Conservation (phyloP, 2,113 vertebrate genomes). For the Phaethornis superciliosus region DNA sequence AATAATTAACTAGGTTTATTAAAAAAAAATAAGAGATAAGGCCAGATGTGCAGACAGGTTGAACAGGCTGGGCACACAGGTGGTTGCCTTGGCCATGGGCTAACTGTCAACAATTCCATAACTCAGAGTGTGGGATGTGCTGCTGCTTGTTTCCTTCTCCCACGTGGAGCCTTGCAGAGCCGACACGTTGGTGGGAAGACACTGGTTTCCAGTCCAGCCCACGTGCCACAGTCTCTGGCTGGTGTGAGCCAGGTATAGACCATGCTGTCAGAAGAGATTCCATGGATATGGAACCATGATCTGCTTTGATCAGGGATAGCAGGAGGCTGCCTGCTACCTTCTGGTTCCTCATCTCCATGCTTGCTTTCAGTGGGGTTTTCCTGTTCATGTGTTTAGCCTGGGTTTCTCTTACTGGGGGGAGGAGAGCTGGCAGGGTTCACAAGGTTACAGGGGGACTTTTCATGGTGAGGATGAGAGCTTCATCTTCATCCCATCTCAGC, state of each 20-base stretch:
- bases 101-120: slow-evolving; percentile 28
- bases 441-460: not conserved
- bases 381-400: not conserved
- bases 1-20: not conserved
- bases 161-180: not conserved
- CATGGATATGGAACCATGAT: too few species aligned
- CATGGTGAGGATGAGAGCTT: not conserved
- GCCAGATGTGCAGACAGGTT: slow-evolving; percentile 29
- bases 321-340: not conserved
- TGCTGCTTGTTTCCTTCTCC: slow-evolving; percentile 13
- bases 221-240: not conserved
- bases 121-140: not conserved
- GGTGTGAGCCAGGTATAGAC: not conserved
- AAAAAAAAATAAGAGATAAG: not conserved
- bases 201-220: not conserved
- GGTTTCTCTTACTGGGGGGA: not conserved
- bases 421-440: not conserved
- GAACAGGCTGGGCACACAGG: slow-evolving; percentile 22
- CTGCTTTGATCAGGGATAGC: not conserved
- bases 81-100: slow-evolving; percentile 33
- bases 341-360: not conserved
- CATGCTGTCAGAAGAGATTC: not conserved
- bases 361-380: not conserved
- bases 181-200: not conserved
- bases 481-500: slow-evolving; percentile 4